These are phyloP conservation scores for Nycticryphes semicollaris DNA, from an alignment of 2,113 vertebrate species.

Conservation along the genomic window DNA sequence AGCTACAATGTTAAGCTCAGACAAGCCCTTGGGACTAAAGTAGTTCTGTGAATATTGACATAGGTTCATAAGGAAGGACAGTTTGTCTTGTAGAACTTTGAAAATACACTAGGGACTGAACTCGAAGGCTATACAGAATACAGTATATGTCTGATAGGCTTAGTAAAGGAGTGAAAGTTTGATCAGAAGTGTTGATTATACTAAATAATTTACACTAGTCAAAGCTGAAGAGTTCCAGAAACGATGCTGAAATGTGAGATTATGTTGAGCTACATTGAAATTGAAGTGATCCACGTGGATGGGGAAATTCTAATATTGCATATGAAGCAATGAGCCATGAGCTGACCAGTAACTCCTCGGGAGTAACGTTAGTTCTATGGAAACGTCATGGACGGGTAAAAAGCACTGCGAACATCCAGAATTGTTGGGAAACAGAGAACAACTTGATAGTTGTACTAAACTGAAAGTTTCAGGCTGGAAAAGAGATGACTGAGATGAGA, in stretches of 20 bases:
- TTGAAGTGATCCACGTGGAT: background rate
- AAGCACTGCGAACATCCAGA: background rate
- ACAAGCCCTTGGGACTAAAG: background rate
- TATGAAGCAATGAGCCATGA: background rate
- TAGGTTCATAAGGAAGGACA: background rate
- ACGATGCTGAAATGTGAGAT: background rate
- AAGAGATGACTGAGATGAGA: background rate
- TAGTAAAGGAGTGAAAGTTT: background rate
- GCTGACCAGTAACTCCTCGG: background rate
- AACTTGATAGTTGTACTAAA: background rate
- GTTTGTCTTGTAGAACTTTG: background rate
- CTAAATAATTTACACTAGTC: background rate
- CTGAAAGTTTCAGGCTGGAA: background rate
- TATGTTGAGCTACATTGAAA: background rate
- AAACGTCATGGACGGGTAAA: background rate
- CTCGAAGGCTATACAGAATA: background rate
- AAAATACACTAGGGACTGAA: background rate
- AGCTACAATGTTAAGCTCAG: background rate
- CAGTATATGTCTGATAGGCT: background rate
- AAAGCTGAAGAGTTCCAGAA: background rate
- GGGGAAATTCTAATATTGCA: background rate
- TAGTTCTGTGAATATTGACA: background rate
- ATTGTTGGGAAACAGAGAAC: background rate
- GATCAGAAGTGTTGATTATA: background rate
- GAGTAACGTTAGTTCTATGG: background rate